Evolutionary conservation across 2,888 invertebrate genomes (phyloP), one percentile per base, ranked within the genome.

Genomic region (Pristionchus arcanus): DNA sequence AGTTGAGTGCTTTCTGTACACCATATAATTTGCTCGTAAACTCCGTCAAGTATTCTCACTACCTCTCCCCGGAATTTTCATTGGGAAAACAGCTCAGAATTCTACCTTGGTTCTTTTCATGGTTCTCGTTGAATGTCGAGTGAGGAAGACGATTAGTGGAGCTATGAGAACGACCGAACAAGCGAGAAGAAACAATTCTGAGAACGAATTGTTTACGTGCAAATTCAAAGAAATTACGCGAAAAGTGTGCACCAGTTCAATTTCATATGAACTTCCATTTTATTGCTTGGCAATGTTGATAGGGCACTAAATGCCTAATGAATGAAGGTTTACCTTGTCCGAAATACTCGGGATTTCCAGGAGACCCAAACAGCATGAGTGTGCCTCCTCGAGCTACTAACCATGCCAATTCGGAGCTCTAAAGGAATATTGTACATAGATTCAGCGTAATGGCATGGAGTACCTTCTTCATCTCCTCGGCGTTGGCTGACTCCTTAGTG

Each of bases 91-190:
- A n/a, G n/a, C n/a, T n/a, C n/a, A n/a, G n/a, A n/a, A n/a, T n/a
- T n/a, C n/a, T 28, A 81, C 81, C 28, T 81, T 81, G 2, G 49
- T 81, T 53, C 5, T n/a, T 21, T 19, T 49, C 81, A 81, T 81
- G n/a, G 81, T 81, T 28, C 49, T 42, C 53, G 49, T 81, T 28
- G 81, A 81, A 81, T 81, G 81, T 11, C 81, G n/a, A 53, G 81
- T 81, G 28, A 81, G 81, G 53, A 81, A 81, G 25, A 81, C 28
- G 49, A 81, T 81, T n/a, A 81, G 25, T n/a, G 81, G 81, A 28
- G 49, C 31, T 0, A 81, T 49, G 9, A 81, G 81, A 49, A 81
- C 4, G 3, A 81, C 28, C 11, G 81, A 53, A 28, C 7, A 49
- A 2, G 81, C n/a, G 49, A 81, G 81, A 13, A 81, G 81, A 2